A percentile compares a stretch with the other conserved stretches of the same genome.
These are phyloP conservation scores for Stichodactyla helianthus DNA, from an alignment of 64 coral and sea anemone genomes.

Conservation along the genomic window DNA sequence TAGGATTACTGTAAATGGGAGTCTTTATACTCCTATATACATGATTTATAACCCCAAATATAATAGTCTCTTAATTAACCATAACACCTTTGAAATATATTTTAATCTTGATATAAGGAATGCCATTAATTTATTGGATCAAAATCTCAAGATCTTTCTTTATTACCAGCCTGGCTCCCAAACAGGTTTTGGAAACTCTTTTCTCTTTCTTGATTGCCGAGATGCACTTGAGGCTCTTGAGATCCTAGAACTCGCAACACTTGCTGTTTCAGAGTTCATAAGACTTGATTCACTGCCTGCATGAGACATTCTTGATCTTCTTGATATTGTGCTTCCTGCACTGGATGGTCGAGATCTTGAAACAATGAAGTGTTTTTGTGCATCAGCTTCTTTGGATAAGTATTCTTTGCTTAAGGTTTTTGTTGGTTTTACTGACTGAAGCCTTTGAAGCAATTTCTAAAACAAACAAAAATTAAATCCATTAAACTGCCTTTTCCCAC, in stretches of 20 bases:
- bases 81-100: neutral
- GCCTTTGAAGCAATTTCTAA: conserved; percentile 76
- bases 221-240: conserved; percentile 53
- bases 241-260: conserved; percentile 67
- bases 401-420: conserved; percentile 62
- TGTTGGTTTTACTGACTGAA: conserved; percentile 70
- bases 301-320: conserved; percentile 26
- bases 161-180: conserved; percentile 87
- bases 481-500: neutral
- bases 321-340: conserved; percentile 48
- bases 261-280: conserved; percentile 56
- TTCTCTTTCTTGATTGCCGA: conserved; percentile 21
- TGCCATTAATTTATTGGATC: neutral
- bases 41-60: neutral
- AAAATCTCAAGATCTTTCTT: neutral
- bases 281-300: conserved; percentile 58
- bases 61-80: neutral
- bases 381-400: conserved; percentile 67
- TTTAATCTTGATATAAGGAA: neutral
- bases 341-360: conserved; percentile 52
- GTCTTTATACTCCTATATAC: neutral
- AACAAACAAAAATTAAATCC: conserved; percentile 9
- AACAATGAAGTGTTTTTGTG: conserved; percentile 49
- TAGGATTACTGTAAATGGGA: too few relatives aligned
- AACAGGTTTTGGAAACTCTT: conserved; percentile 48